Conservation (phyloP, 2,113 vertebrate genomes). For the Morone chrysops region DNA sequence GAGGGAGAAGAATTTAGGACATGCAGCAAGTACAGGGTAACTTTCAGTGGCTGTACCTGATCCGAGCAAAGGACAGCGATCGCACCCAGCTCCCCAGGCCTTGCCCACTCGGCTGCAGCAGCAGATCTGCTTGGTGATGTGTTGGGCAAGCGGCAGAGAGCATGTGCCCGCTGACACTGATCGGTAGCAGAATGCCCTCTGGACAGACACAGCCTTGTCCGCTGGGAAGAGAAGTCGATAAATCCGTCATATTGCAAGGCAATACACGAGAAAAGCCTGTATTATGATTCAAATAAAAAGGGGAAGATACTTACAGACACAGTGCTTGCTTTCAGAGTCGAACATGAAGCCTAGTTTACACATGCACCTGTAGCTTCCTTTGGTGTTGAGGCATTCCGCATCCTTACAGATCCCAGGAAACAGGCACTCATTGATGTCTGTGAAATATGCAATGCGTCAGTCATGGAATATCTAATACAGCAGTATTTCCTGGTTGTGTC, state of each 20-base stretch:
- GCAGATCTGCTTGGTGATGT: slow-evolving; percentile 87
- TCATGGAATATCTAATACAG: not conserved
- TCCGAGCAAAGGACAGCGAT: slow-evolving; percentile 82
- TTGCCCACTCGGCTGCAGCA: slow-evolving; percentile 87
- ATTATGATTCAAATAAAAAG: not conserved
- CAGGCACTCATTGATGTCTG: slow-evolving; percentile 87
- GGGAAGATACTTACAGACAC: slow-evolving; percentile 82
- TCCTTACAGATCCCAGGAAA: slow-evolving; percentile 85
- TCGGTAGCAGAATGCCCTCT: slow-evolving; percentile 86
- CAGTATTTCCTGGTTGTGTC: slow-evolving; percentile 6
- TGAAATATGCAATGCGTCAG: slow-evolving; percentile 40
- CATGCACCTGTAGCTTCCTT: slow-evolving; percentile 87
- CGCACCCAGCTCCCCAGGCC: slow-evolving; percentile 82
- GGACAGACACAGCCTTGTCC: slow-evolving; percentile 92
- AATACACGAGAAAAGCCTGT: not conserved
- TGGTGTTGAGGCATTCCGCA: slow-evolving; percentile 84
- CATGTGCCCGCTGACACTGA: slow-evolving; percentile 66
- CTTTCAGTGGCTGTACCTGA: slow-evolving; percentile 73
- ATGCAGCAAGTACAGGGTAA: not conserved
- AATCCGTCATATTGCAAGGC: not conserved
- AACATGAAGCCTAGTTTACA: slow-evolving; percentile 86
- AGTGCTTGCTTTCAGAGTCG: slow-evolving; percentile 84
- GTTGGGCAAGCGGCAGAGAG: slow-evolving; percentile 78
- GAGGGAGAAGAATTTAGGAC: not conserved
- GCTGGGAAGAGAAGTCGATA: slow-evolving; percentile 78